Base-by-base conservation (phyloP, 1,140 invertebrate species). In the Eciton burchellii region DNA sequence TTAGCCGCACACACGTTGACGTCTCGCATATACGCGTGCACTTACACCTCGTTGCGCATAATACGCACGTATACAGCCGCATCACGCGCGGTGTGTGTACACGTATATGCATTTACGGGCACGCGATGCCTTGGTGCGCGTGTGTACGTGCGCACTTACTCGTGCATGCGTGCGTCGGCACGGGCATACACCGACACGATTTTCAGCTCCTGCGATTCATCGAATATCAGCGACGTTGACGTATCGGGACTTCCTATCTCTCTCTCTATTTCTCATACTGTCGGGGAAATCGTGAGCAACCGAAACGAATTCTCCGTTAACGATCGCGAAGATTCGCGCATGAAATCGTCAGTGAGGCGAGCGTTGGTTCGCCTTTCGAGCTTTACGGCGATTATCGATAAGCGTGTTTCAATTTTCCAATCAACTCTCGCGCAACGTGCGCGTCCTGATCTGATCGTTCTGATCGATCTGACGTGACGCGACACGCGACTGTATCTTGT, bases 301-400 rank as follows among this genome's bases (percentile, higher is more conserved):
- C 79, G 56, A 71, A 68, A 60, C 84, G 85, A 87, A 86, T 86
- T 87, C 85, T 74, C 82, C 85, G 81, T 87, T 87, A 87, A 47
- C 85, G 85, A 87, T 86, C 74, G 65, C 66, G 81, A 71, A 72
- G 82, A 87, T 87, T 86, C 81, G 82, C 26, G 68, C 82, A 83
- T 83, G 65, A 85, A 86, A 87, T 87, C 84, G 82, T 85, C 84
- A 62, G 26, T 68, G 84, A 85, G 57, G 60, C 68, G 60, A 8
- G 16, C 35, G 47, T 54, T n/a, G 47, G 54, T 41, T 66, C 54
- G 21, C 71, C 49, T 63, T 49, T 66, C 43, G 29, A n/a, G 54
- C 26, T 76, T 82, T 54, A 77, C 47, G 9, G 29, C 29, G 16
- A 29, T 21, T 79, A 6, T 19, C 49, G 74, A 79, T 63, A 19